A percentile compares a stretch with the other conserved stretches of the same genome.
Evolutionary conservation across 2,888 invertebrate species (phyloP).

Genomic region (Phaedon cochleariae): DNA sequence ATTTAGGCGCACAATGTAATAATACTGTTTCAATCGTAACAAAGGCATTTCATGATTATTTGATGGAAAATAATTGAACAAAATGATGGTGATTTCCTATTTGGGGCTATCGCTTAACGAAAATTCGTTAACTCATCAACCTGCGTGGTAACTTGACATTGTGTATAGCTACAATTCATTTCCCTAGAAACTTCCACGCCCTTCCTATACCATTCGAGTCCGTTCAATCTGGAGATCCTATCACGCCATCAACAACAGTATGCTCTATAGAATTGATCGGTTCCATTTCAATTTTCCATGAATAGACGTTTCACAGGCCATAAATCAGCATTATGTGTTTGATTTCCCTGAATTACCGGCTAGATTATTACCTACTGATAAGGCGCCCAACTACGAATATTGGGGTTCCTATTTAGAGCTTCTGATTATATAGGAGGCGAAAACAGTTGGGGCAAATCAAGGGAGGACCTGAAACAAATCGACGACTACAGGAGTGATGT

Average conservation of each 20-base stretch:
- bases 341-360: constrained; percentile 34
- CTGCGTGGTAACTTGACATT: neutral
- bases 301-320: constrained; percentile 23
- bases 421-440: too few relatives aligned
- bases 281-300: constrained; percentile 32
- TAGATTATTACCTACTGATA: constrained; percentile 35
- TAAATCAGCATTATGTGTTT: constrained; percentile 38
- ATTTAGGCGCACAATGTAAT: too few relatives aligned
- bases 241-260: constrained; percentile 28
- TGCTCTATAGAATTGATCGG: constrained; percentile 24
- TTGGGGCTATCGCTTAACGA: neutral
- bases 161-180: neutral
- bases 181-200: neutral
- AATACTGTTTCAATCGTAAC: too few relatives aligned
- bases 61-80: too few relatives aligned
- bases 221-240: constrained; percentile 13
- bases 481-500: too few relatives aligned
- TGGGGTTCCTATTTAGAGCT: neutral
- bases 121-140: neutral
- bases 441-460: too few relatives aligned
- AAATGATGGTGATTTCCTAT: too few relatives aligned
- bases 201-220: neutral
- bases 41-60: too few relatives aligned
- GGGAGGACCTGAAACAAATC: too few relatives aligned
- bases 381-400: constrained; percentile 13